Conservation (phyloP, 2,888 invertebrate genomes). For the Catocala nupta region DNA sequence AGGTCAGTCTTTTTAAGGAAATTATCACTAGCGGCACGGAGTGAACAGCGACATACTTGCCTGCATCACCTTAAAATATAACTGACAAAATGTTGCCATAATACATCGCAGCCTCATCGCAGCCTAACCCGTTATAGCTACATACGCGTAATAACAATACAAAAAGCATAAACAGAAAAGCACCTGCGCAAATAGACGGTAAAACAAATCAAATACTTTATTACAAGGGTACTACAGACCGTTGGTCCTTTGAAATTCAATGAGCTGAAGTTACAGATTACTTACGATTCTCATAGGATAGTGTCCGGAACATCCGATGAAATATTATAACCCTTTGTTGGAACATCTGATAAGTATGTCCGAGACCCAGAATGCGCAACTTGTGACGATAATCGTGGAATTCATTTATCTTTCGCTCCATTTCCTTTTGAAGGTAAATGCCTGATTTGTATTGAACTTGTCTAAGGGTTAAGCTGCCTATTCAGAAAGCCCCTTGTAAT, state of each 20-base stretch:
- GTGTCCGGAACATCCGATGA: constrained; percentile 30
- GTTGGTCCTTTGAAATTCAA: constrained; percentile 22
- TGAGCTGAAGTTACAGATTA: constrained; percentile 12
- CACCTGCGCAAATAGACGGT: constrained; percentile 1
- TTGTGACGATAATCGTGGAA: constrained; percentile 27
- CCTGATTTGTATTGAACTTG: neutral
- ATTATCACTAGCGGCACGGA: too few relatives aligned
- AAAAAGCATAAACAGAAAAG: neutral
- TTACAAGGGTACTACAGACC: constrained; percentile 8
- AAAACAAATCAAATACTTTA: constrained; percentile 10
- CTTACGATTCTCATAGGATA: constrained; percentile 37
- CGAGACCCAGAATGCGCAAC: constrained; percentile 26
- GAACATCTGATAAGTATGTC: constrained; percentile 47
- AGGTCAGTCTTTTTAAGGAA: too few relatives aligned
- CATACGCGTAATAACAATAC: too few relatives aligned
- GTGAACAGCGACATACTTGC: too few relatives aligned
- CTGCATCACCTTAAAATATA: too few relatives aligned
- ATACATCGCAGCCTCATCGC: too few relatives aligned
- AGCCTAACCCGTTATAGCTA: too few relatives aligned
- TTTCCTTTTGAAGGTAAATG: neutral
- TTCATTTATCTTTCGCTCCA: constrained; percentile 28
- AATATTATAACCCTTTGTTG: constrained; percentile 46
- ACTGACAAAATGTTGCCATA: too few relatives aligned
- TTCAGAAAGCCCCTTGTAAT: too few relatives aligned
- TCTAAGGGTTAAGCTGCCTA: too few relatives aligned